phyloP scores from a whole-genome alignment of 2,113 vertebrate genomes.

The Percina caprodes region DNA sequence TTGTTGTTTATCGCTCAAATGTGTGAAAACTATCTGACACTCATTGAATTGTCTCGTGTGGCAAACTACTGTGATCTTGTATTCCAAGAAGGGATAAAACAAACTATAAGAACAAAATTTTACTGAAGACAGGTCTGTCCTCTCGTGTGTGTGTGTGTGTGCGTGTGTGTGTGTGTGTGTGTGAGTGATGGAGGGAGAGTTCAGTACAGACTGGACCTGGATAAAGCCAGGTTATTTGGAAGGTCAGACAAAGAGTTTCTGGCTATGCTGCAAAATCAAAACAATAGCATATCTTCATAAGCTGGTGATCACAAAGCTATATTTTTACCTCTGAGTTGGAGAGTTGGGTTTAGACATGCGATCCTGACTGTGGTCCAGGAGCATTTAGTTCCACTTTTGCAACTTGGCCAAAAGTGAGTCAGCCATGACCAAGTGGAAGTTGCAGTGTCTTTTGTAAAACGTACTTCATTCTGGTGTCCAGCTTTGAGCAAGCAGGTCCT shows the following conservation, averaged over 20 bases:
- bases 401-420: constrained; percentile 40
- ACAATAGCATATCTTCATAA: constrained; percentile 61
- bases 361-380: constrained; percentile 23
- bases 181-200: background rate
- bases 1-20: constrained; percentile 11
- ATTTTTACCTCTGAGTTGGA: constrained; percentile 58
- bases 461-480: constrained; percentile 29
- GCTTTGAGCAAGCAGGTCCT: constrained; percentile 44
- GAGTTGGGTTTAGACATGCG: constrained; percentile 26
- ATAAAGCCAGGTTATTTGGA: constrained; percentile 29
- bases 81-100: constrained; percentile 38
- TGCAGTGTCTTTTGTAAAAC: constrained; percentile 44
- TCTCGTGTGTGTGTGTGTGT: constrained; percentile 37
- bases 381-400: constrained; percentile 30
- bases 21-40: constrained; percentile 35
- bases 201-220: constrained; percentile 42
- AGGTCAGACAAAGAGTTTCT: constrained; percentile 43
- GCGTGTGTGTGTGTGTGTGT: constrained; percentile 7
- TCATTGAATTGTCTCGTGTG: constrained; percentile 29
- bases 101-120: constrained; percentile 41
- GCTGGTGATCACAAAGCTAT: constrained; percentile 56
- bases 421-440: constrained; percentile 14
- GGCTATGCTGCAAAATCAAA: constrained; percentile 47
- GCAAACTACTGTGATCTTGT: constrained; percentile 33
- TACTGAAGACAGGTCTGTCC: constrained; percentile 39